Base-by-base conservation (phyloP, 64 coral and sea anemone species). In the Montipora efflorescens region DNA sequence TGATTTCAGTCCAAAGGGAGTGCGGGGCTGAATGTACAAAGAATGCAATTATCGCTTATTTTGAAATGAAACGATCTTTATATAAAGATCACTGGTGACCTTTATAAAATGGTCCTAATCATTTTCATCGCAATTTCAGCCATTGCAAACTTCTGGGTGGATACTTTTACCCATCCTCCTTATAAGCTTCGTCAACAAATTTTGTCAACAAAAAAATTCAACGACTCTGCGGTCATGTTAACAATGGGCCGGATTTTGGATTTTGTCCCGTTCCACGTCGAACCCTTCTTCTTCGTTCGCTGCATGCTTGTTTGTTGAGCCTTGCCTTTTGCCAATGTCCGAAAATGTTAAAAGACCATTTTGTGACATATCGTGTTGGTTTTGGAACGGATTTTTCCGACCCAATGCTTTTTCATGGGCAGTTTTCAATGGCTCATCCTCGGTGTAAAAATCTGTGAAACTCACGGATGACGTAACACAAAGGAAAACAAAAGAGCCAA, bases 121-220 rank as follows among this genome's bases (percentile, higher is more conserved):
- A 36, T 36, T 36, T 36, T 36, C 36, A 70, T 79, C 67, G 67
- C 67, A 70, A 70, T 70, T 21, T 70, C 9, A 70, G 67, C 77
- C 61, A 50, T 91, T 55, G 10, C 52, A 55, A 55, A 55, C 5
- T 28, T 28, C 28, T 1, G 28, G 28, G 28, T 28, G 28, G 28
- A 28, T 28, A 28, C 28, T 7, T 55, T 55, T 10, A 55, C 52
- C 5, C 52, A 55, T 55, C 52, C 23, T 70, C 76, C 77, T 91
- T 91, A 7, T 14, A 36, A 36, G 20, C 78, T 61, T 90, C 93
- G 48, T 94, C 59, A 47, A 90, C 79, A 83, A 90, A 90, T 68
- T 94, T 90, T 59, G 77, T 94, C 14, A 94, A 48, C 64, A 78
- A 90, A 23, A 90, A 76, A 71, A 50, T 36, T 36, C 11, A 94